A percentile compares a stretch with the other conserved stretches of the same genome.
These are phyloP conservation scores for Cyclina sinensis DNA, from an alignment of 1,140 invertebrate species.

Conservation along the genomic window DNA sequence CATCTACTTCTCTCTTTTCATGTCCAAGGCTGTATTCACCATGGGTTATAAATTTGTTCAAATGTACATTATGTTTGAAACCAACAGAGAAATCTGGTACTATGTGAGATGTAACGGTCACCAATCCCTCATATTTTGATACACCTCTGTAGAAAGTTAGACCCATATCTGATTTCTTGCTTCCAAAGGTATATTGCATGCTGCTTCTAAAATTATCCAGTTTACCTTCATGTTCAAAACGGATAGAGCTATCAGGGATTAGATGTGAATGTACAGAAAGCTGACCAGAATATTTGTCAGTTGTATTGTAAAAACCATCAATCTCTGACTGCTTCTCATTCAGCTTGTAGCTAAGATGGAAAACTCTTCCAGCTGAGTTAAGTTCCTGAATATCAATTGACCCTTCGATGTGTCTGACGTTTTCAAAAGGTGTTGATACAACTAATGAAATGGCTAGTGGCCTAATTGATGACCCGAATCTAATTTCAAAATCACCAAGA, in stretches of 20 bases:
- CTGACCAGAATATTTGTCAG: neutral
- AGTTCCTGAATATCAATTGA: neutral
- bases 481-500: neutral
- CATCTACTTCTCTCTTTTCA: constrained; percentile 19
- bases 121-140: neutral
- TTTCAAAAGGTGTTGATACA: neutral
- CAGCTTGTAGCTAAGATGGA: neutral
- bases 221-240: constrained; percentile 36
- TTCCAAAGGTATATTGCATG: constrained; percentile 11
- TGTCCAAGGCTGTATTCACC: neutral
- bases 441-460: neutral
- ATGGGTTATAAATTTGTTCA: constrained; percentile 12
- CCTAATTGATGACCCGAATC: neutral
- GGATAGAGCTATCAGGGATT: neutral
- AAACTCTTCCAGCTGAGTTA: neutral
- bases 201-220: constrained; percentile 29
- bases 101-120: neutral
- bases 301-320: neutral
- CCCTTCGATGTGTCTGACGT: neutral
- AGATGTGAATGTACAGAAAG: constrained; percentile 34
- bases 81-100: constrained; percentile 4
- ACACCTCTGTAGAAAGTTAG: neutral
- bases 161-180: constrained; percentile 37
- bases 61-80: constrained; percentile 2
- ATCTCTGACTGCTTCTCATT: neutral